Evolutionary conservation across 2,113 vertebrate genomes (phyloP).

Genomic region (Bubalus kerabau): DNA sequence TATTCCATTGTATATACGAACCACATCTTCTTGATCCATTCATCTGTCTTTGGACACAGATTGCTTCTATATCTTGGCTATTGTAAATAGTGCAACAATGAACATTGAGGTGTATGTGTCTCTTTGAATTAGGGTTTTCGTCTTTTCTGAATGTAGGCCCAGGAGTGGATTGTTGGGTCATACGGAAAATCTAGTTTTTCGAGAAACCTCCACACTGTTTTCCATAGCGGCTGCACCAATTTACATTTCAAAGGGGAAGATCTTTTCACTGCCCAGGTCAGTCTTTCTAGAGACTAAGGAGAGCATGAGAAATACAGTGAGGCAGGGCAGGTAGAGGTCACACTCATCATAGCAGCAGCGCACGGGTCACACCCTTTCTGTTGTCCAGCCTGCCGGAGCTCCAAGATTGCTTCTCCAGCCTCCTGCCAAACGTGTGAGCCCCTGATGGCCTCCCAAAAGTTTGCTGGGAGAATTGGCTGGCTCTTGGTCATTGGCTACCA

Average conservation of each 20-base stretch:
- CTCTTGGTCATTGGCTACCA: neutral
- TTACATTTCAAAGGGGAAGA: neutral
- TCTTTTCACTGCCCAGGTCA: neutral
- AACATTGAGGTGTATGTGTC: neutral
- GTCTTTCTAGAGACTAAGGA: neutral
- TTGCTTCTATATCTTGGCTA: neutral
- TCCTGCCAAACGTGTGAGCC: neutral
- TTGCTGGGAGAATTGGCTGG: neutral
- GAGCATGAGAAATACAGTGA: too few relatives aligned
- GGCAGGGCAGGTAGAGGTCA: neutral
- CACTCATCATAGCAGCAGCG: neutral
- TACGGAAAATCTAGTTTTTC: neutral
- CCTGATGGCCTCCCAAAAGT: neutral
- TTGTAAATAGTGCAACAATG: neutral
- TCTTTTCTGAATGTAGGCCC: neutral
- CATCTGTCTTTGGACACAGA: too few relatives aligned
- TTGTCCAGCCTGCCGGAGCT: neutral
- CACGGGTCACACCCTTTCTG: neutral
- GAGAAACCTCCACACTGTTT: neutral
- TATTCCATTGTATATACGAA: fast-evolving
- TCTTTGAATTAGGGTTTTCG: neutral
- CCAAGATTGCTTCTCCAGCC: neutral
- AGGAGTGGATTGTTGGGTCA: neutral
- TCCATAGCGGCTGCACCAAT: neutral
- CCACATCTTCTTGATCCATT: neutral